Conservation (phyloP, 2,797 vertebrate genomes). For the Coilia nasus region DNA sequence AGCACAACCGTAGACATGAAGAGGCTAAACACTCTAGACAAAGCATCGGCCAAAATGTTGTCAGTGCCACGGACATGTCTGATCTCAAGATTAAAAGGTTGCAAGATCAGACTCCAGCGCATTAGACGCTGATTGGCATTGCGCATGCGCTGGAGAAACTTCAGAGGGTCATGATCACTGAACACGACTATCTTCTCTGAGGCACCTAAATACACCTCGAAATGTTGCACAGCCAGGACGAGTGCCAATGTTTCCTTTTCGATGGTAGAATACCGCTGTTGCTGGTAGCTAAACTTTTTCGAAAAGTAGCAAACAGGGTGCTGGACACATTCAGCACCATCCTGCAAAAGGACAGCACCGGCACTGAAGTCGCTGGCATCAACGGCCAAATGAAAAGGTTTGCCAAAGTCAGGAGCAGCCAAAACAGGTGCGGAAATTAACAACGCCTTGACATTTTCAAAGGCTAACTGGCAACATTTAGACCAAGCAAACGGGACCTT, state of each 20-base stretch:
- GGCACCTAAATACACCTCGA: not conserved
- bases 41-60: slow-evolving; percentile 7
- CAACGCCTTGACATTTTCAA: no score
- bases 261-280: slow-evolving; percentile 8
- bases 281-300: not conserved
- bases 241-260: not conserved
- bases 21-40: not conserved
- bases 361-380: not conserved
- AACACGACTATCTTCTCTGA: not conserved
- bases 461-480: no score
- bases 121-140: slow-evolving; percentile 1
- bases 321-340: not conserved
- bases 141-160: slow-evolving; percentile 10
- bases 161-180: slow-evolving; percentile 6
- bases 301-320: not conserved
- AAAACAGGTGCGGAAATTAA: no score
- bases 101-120: not conserved
- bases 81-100: slow-evolving; percentile 6
- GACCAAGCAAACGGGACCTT: no score
- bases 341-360: slow-evolving; percentile 2
- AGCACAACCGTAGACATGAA: no score
- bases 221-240: no score
- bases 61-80: not conserved
- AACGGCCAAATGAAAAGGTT: no score
- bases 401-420: no score